Evolutionary conservation across 2,113 vertebrate genomes (phyloP).

Genomic region (Sterna hirundo): DNA sequence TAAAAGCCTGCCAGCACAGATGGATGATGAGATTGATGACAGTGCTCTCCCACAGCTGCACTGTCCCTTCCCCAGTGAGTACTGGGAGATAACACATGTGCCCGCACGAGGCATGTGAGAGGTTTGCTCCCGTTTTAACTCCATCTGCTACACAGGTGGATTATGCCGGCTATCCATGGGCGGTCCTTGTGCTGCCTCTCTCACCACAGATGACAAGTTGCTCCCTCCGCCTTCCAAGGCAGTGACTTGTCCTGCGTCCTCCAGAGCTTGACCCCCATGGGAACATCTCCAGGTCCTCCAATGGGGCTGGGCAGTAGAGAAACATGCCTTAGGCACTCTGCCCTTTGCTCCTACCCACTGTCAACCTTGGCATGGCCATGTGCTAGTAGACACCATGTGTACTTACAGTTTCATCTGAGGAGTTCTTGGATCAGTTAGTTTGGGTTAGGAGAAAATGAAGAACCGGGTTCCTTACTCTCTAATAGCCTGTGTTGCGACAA

Average conservation of each 20-base stretch:
- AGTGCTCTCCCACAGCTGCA: neutral
- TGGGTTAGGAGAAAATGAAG: neutral
- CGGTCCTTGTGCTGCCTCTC: neutral
- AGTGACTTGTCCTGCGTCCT: neutral
- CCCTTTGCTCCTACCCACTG: neutral
- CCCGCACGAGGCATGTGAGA: neutral
- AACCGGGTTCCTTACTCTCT: neutral
- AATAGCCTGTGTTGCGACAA: neutral
- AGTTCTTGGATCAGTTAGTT: neutral
- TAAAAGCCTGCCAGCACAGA: neutral
- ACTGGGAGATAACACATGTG: neutral
- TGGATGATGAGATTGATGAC: neutral
- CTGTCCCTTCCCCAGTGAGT: neutral
- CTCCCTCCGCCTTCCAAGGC: neutral
- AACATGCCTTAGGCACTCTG: neutral
- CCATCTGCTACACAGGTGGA: neutral
- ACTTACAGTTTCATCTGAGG: neutral
- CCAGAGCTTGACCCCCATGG: rapidly evolving
- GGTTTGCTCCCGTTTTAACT: neutral
- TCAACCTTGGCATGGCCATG: neutral
- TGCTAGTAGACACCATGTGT: neutral
- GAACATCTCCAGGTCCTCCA: neutral
- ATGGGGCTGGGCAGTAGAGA: rapidly evolving
- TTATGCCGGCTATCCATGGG: neutral
- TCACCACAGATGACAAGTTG: neutral